Evolutionary conservation across 2,113 vertebrate species (phyloP).

Genomic region (Notiomystis cincta): DNA sequence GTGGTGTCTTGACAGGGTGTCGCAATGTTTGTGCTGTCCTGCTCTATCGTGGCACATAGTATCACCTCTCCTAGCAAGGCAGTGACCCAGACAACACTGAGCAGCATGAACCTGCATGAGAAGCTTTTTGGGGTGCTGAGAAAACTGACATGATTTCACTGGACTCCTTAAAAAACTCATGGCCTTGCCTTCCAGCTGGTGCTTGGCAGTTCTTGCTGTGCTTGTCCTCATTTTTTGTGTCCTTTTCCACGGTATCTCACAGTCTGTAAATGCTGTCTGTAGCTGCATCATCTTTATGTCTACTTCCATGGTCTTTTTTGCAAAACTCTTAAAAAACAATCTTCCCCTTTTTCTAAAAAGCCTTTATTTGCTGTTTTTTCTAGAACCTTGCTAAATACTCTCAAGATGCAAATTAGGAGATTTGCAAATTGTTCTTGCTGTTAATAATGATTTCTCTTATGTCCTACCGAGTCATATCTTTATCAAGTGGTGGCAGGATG

Average conservation of each 20-base stretch:
- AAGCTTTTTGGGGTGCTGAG: not conserved
- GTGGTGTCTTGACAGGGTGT: not conserved
- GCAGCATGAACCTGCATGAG: not conserved
- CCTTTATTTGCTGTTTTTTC: not conserved
- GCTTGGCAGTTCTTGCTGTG: rapidly evolving
- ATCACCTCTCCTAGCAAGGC: not conserved
- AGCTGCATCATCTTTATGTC: not conserved
- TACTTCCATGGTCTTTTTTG: not conserved
- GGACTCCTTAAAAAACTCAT: not conserved
- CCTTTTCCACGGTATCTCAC: not conserved
- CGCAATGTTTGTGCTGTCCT: not conserved
- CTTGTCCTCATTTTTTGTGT: not conserved
- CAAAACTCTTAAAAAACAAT: not conserved
- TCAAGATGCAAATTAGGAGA: not conserved
- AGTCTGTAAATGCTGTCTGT: not conserved
- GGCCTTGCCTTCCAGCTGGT: not conserved
- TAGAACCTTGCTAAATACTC: not conserved
- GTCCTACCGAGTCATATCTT: not conserved
- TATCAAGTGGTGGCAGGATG: not conserved
- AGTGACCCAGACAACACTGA: not conserved
- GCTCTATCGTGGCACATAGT: not conserved
- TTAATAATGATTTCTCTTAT: not conserved
- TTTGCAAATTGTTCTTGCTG: not conserved
- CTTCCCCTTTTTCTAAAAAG: not conserved
- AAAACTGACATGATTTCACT: not conserved